Evolutionary conservation across 2,797 vertebrate species (phyloP).

Genomic region (Microcaecilia unicolor): DNA sequence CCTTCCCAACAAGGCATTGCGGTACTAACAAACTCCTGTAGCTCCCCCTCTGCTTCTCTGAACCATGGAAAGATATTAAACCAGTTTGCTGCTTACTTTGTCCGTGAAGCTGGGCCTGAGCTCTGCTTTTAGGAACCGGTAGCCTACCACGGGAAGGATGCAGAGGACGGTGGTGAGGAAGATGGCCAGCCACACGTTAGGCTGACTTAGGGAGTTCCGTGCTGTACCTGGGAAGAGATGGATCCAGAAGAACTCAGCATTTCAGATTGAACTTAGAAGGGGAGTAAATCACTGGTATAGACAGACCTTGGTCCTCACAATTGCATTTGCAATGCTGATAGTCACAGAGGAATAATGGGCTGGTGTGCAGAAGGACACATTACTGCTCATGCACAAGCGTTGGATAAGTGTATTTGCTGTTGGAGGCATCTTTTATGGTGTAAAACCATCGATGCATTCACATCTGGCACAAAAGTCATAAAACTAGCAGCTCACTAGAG

Average conservation of each 20-base stretch:
- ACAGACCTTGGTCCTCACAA: too few relatives aligned
- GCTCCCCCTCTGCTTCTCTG: too few relatives aligned
- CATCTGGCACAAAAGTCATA: too few relatives aligned
- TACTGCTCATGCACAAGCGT: too few relatives aligned
- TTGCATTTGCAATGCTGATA: background rate
- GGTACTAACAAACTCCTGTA: too few relatives aligned
- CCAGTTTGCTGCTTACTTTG: constrained; percentile 69
- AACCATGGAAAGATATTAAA: too few relatives aligned
- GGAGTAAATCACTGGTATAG: background rate
- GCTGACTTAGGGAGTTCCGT: constrained; percentile 76
- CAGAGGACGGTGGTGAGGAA: constrained; percentile 74
- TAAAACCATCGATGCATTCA: background rate
- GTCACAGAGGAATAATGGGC: background rate
- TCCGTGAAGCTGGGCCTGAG: constrained; percentile 68
- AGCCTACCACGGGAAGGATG: constrained; percentile 64
- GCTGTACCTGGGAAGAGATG: constrained; percentile 62
- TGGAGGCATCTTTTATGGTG: background rate
- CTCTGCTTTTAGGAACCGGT: constrained; percentile 63
- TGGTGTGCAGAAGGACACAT: too few relatives aligned
- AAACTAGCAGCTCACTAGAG: too few relatives aligned
- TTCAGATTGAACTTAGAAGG: background rate
- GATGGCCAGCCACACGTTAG: constrained; percentile 77
- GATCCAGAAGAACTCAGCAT: too few relatives aligned
- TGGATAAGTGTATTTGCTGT: too few relatives aligned
- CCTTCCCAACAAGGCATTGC: too few relatives aligned